Percentiles rank a stretch among this genome's conserved stretches.
phyloP scores from a whole-genome alignment of 2,113 vertebrate genomes.

The Misgurnus anguillicaudatus region DNA sequence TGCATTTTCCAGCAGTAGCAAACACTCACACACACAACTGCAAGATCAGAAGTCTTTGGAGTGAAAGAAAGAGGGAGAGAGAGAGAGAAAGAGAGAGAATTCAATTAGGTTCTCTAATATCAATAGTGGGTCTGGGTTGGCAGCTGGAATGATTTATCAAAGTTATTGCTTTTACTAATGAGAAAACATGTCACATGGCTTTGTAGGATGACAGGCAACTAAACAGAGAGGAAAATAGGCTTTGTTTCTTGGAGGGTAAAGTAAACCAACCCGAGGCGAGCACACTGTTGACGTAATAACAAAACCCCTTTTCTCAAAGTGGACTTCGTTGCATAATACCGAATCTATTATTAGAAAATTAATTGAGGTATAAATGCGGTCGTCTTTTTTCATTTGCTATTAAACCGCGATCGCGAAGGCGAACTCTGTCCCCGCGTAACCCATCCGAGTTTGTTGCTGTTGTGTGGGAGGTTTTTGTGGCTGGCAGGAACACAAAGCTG shows the following conservation, averaged over 20 bases:
- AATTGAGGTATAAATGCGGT: constrained; percentile 23
- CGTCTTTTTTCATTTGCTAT: not conserved
- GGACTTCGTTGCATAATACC: constrained; percentile 24
- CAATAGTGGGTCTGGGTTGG: constrained; percentile 73
- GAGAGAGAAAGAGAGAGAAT: constrained; percentile 65
- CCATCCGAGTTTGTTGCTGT: not conserved
- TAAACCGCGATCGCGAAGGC: not conserved
- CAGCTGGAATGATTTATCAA: constrained; percentile 80
- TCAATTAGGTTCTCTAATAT: constrained; percentile 80
- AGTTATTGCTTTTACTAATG: constrained; percentile 78
- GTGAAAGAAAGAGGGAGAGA: constrained; percentile 52
- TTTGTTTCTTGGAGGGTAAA: constrained; percentile 48
- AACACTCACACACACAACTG: constrained; percentile 52
- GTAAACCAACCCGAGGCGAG: constrained; percentile 43
- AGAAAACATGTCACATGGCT: constrained; percentile 74
- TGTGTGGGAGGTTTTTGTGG: constrained; percentile 22
- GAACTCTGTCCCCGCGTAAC: not conserved
- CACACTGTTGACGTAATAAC: constrained; percentile 43
- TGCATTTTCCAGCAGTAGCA: constrained; percentile 25
- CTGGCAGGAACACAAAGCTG: constrained; percentile 17
- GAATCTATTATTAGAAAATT: constrained; percentile 16
- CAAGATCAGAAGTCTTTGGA: constrained; percentile 61
- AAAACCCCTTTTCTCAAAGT: constrained; percentile 38
- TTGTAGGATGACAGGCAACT: constrained; percentile 63
- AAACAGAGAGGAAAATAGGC: constrained; percentile 43